Percentiles rank a stretch among this genome's conserved stretches.
Evolutionary conservation across 2,113 vertebrate species (phyloP).

Genomic region (Galeopterus variegatus): DNA sequence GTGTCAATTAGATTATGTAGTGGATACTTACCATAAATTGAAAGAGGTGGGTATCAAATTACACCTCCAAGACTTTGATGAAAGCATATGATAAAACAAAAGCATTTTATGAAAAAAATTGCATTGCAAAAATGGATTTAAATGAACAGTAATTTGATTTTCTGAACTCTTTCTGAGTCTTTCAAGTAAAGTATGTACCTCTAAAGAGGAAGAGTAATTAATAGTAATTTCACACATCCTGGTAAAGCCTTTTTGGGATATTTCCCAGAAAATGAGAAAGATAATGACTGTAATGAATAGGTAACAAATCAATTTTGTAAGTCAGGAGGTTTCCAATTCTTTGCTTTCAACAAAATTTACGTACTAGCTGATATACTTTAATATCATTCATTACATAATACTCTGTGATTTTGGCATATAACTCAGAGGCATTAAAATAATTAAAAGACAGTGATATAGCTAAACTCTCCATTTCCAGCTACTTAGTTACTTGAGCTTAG

Average conservation of each 20-base stretch:
- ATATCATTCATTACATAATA: not conserved
- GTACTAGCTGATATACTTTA: slow-evolving; percentile 17
- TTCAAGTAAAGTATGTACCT: slow-evolving; percentile 41
- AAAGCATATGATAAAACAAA: slow-evolving; percentile 41
- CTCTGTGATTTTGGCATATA: not conserved
- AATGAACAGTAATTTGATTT: slow-evolving; percentile 60
- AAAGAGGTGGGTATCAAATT: not conserved
- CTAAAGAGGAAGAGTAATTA: slow-evolving; percentile 53
- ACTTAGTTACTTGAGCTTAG: slow-evolving; percentile 3
- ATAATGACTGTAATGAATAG: slow-evolving; percentile 55
- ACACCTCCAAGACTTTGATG: not conserved
- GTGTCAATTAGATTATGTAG: not conserved
- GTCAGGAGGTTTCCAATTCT: slow-evolving; percentile 46
- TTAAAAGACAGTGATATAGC: not conserved
- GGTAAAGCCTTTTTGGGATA: slow-evolving; percentile 46
- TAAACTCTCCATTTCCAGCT: not conserved
- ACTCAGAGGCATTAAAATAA: not conserved
- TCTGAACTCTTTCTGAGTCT: slow-evolving; percentile 28
- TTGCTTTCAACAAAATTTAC: slow-evolving; percentile 58
- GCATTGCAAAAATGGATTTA: not conserved
- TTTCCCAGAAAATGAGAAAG: slow-evolving; percentile 54
- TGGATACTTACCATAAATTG: not conserved
- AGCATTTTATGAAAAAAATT: slow-evolving; percentile 26
- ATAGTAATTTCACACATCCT: slow-evolving; percentile 63
- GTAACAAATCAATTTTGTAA: slow-evolving; percentile 45